These are phyloP conservation scores for Bathynomus jamesi DNA, from an alignment of 1,140 invertebrate genomes.

Conservation along the genomic window DNA sequence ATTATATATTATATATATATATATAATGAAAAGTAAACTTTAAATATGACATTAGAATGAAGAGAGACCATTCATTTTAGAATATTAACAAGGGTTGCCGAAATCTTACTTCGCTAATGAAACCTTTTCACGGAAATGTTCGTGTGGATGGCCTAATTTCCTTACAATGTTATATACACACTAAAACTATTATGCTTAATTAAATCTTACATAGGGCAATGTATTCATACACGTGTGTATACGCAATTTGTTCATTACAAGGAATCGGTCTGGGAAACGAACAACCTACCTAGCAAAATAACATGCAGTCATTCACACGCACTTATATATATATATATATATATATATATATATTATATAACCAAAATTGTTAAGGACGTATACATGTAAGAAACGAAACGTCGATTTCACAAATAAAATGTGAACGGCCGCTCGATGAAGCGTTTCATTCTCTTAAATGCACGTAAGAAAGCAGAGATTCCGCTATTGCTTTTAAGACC, in stretches of 20 bases:
- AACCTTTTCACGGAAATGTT: background rate
- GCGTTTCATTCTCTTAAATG: background rate
- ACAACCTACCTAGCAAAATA: no score
- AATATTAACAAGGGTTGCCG: background rate
- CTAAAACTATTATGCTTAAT: background rate
- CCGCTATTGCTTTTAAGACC: background rate
- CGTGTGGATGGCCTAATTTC: background rate
- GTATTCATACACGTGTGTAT: no score
- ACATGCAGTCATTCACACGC: background rate
- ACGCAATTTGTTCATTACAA: no score
- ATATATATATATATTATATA: constrained; percentile 1
- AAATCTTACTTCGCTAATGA: background rate
- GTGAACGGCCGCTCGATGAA: no score
- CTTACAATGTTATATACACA: background rate
- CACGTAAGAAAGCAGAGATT: background rate
- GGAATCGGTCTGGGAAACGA: no score
- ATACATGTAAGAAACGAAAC: no score
- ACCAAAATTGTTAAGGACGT: background rate
- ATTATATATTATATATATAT: no score
- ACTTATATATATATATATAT: background rate
- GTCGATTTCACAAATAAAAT: no score
- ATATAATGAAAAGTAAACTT: background rate
- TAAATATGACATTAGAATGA: background rate
- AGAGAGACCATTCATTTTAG: background rate
- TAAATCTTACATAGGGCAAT: background rate